These are phyloP conservation scores for Drosophila nigrodunni DNA, from an alignment of 1,140 invertebrate genomes.

Conservation along the genomic window DNA sequence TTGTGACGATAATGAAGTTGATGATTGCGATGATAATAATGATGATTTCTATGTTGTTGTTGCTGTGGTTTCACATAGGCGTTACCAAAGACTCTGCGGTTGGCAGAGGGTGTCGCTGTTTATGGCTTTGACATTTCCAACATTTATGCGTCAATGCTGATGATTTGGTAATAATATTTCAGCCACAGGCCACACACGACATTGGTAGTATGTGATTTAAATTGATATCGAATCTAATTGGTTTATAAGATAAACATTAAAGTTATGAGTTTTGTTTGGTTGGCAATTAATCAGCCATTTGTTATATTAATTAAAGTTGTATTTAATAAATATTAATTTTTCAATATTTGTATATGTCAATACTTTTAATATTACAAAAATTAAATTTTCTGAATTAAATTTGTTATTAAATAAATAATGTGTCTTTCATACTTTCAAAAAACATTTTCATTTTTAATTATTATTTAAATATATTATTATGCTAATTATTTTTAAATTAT, in stretches of 20 bases:
- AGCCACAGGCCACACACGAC: not conserved
- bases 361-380: too few relatives aligned
- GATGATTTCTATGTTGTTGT: constrained; percentile 30
- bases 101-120: constrained; percentile 38
- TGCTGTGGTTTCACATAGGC: constrained; percentile 38
- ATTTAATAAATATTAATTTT: too few relatives aligned
- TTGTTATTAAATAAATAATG: too few relatives aligned
- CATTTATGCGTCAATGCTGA: constrained; percentile 45
- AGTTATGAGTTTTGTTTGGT: not conserved
- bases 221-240: constrained; percentile 5
- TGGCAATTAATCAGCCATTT: too few relatives aligned
- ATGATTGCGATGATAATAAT: constrained; percentile 32
- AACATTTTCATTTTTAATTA: too few relatives aligned
- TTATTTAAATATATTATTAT: too few relatives aligned
- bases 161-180: constrained; percentile 18
- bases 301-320: too few relatives aligned
- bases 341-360: too few relatives aligned
- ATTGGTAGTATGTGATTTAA: not conserved
- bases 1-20: constrained; percentile 27
- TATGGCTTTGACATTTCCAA: constrained; percentile 47
- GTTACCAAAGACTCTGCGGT: constrained; percentile 29
- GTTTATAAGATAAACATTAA: not conserved
- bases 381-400: too few relatives aligned
- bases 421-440: too few relatives aligned
- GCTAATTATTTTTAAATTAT: too few relatives aligned